Conservation (phyloP, 2,113 vertebrate genomes). For the Microcebus ravelobensis region DNA sequence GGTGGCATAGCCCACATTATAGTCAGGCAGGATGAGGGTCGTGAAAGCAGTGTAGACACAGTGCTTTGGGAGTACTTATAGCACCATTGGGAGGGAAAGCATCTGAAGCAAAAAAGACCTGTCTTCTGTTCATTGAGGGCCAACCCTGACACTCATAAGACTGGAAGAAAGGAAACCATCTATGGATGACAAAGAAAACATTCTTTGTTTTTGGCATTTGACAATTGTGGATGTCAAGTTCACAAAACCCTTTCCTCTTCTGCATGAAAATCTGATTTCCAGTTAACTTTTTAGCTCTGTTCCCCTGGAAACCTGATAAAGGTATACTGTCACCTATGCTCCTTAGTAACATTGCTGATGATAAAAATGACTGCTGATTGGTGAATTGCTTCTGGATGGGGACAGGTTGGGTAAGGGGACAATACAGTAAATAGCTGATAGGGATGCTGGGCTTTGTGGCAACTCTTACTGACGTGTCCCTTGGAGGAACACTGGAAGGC, state of each 20-base stretch:
- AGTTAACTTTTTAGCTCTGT: not conserved
- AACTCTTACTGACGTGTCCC: not conserved
- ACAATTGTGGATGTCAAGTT: not conserved
- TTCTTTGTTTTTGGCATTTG: not conserved
- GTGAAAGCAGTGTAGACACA: fast-evolving
- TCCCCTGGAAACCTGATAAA: not conserved
- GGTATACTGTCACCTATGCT: not conserved
- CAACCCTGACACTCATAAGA: not conserved
- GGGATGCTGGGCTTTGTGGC: not conserved
- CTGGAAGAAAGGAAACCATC: not conserved
- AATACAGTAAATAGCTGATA: not conserved
- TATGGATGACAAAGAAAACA: not conserved
- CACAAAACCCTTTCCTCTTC: slow-evolving; percentile 3
- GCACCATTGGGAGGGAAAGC: not conserved
- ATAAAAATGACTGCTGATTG: not conserved
- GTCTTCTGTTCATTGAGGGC: not conserved
- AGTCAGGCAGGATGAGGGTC: not conserved
- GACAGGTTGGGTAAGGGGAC: not conserved
- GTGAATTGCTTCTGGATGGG: not conserved
- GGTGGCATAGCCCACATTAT: not conserved
- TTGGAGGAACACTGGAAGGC: not conserved
- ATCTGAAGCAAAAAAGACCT: not conserved
- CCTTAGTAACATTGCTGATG: not conserved
- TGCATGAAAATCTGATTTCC: not conserved
- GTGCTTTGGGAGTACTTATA: not conserved